phyloP scores from a whole-genome alignment of 2,888 invertebrate genomes.

The Melinaea menophilus region DNA sequence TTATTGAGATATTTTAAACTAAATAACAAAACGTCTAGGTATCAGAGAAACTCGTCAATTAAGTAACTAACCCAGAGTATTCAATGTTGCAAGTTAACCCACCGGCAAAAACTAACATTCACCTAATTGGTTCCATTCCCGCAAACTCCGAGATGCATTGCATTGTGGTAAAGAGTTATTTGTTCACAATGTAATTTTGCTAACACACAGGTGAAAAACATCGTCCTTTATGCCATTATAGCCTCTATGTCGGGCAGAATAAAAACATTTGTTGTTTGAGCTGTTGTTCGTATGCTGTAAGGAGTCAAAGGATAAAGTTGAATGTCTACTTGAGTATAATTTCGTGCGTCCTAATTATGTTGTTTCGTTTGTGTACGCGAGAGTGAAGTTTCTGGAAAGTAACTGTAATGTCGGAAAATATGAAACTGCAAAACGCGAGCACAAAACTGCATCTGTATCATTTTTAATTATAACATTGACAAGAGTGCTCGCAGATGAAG shows the following conservation, averaged over 20 bases:
- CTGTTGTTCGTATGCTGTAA: constrained; percentile 11
- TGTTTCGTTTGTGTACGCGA: constrained; percentile 16
- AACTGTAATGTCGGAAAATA: not conserved
- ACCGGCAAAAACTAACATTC: constrained; percentile 45
- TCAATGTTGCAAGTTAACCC: constrained; percentile 27
- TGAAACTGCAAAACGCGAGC: not conserved
- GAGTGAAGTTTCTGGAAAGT: constrained; percentile 1
- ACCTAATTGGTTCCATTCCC: constrained; percentile 55
- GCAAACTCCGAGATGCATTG: constrained; percentile 37
- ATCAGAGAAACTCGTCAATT: not conserved
- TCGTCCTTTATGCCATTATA: constrained; percentile 22
- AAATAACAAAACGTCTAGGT: not conserved
- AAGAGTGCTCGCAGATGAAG: no score
- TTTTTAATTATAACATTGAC: no score
- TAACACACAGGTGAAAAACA: constrained; percentile 23
- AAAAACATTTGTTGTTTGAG: constrained; percentile 21
- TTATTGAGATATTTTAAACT: no score
- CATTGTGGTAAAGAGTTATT: constrained; percentile 34
- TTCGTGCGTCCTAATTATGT: constrained; percentile 24
- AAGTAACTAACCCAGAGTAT: not conserved
- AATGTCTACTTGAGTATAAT: constrained; percentile 20
- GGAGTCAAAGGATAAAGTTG: constrained; percentile 18
- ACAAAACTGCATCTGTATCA: not conserved
- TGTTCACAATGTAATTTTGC: constrained; percentile 34
- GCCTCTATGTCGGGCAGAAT: constrained; percentile 18